These are phyloP conservation scores for Saguinus imperator DNA, from an alignment of 2,113 vertebrate species.

Conservation along the genomic window DNA sequence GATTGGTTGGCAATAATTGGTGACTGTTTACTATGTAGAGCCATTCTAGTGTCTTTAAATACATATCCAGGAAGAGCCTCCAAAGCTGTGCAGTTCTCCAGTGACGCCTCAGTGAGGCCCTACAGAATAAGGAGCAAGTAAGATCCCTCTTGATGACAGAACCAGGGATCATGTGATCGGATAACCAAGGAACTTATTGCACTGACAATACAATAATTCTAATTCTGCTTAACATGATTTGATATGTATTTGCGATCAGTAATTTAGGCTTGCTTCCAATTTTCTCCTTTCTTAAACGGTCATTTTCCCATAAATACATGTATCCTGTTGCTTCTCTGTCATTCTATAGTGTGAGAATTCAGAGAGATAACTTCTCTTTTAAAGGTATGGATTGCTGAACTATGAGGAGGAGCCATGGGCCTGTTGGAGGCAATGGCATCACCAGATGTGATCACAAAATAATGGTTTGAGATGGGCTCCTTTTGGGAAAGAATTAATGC, in stretches of 20 bases:
- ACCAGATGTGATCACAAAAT: background rate
- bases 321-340: background rate
- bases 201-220: background rate
- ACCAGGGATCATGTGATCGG: background rate
- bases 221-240: background rate
- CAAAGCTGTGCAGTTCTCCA: background rate
- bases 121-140: background rate
- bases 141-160: background rate
- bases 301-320: background rate
- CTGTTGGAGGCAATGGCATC: background rate
- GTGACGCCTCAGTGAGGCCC: background rate
- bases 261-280: background rate
- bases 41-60: background rate
- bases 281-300: background rate
- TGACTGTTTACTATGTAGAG: background rate
- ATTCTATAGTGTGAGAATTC: background rate
- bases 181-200: background rate
- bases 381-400: background rate
- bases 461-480: background rate
- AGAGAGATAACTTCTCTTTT: background rate
- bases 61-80: background rate
- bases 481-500: background rate
- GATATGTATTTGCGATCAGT: background rate
- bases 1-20: background rate
- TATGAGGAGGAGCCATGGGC: background rate